These are phyloP conservation scores for Heterochromis multidens DNA, from an alignment of 2,113 vertebrate genomes.

Conservation along the genomic window DNA sequence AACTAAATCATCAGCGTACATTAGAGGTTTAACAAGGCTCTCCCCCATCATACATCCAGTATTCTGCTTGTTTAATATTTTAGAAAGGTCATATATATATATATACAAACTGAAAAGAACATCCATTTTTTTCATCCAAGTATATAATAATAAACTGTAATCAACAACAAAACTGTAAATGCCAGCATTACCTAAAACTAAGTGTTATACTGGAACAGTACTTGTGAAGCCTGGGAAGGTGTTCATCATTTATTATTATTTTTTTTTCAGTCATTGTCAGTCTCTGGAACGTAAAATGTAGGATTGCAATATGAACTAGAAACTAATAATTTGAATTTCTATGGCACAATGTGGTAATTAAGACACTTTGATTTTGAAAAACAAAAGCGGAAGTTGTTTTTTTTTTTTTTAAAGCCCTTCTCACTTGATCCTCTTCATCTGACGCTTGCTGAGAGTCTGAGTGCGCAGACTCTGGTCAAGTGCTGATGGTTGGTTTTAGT, in stretches of 20 bases:
- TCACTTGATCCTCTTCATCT: neutral
- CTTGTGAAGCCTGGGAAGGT: too few relatives aligned
- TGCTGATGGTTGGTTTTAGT: conserved; percentile 1
- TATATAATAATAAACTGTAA: too few relatives aligned
- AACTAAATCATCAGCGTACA: neutral
- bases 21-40: neutral
- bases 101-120: neutral
- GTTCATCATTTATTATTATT: too few relatives aligned
- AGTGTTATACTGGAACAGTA: too few relatives aligned
- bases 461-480: conserved; percentile 35
- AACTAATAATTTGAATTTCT: neutral
- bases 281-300: too few relatives aligned
- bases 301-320: neutral
- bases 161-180: too few relatives aligned
- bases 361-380: conserved; percentile 45
- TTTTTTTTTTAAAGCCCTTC: neutral
- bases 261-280: too few relatives aligned
- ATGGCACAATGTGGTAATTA: neutral
- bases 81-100: neutral
- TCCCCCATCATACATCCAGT: neutral
- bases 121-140: too few relatives aligned
- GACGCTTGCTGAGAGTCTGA: neutral
- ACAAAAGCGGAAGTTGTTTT: neutral
- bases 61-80: neutral
- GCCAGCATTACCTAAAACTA: too few relatives aligned